Evolutionary conservation across 2,113 vertebrate species (phyloP).

Genomic region (Cervus canadensis): DNA sequence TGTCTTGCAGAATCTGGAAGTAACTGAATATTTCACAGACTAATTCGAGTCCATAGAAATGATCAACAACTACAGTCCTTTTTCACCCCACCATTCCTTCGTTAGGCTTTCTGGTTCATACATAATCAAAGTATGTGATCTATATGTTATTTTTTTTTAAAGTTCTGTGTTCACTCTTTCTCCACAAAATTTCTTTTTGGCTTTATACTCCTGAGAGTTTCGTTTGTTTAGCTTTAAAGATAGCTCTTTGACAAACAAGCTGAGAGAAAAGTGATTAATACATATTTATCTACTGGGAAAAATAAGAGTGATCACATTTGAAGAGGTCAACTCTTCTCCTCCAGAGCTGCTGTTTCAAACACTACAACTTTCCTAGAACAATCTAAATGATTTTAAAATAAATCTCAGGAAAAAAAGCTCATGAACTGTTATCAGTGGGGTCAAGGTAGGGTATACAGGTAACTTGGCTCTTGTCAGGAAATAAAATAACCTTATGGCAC

Average conservation of each 20-base stretch:
- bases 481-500: background rate
- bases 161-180: background rate
- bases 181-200: background rate
- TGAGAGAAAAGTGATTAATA: background rate
- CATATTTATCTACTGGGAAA: background rate
- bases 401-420: background rate
- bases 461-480: background rate
- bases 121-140: background rate
- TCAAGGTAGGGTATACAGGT: too few relatives aligned
- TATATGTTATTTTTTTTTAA: background rate
- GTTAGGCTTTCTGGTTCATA: background rate
- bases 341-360: background rate
- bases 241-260: slow-evolving; percentile 1
- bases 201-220: background rate
- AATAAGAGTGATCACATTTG: background rate
- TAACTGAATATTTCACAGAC: background rate
- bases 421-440: background rate
- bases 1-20: background rate
- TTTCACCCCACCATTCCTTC: background rate
- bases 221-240: background rate
- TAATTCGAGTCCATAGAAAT: background rate
- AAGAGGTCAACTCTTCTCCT: background rate
- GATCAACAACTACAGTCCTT: background rate
- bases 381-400: background rate
- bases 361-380: background rate